Evolutionary conservation across 2,113 vertebrate species (phyloP).

Genomic region (Tychaedon coryphoeus): DNA sequence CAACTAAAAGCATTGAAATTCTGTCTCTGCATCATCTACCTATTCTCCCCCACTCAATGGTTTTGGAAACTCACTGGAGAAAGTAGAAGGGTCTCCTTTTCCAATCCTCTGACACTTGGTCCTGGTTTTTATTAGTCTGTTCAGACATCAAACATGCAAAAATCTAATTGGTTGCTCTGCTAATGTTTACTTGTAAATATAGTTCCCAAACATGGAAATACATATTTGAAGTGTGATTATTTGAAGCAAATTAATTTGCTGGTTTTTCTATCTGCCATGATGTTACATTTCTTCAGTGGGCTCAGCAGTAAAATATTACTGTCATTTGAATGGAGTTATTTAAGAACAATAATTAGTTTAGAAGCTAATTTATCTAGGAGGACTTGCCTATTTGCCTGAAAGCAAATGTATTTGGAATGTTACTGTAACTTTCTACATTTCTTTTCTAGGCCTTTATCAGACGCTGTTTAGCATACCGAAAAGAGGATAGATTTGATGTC

Average conservation of each 20-base stretch:
- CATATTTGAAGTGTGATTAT: not conserved
- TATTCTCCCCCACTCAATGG: not conserved
- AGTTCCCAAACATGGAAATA: not conserved
- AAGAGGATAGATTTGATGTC: conserved; percentile 95
- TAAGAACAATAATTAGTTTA: not conserved
- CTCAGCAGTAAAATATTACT: not conserved
- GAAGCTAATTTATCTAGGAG: not conserved
- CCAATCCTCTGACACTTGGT: not conserved
- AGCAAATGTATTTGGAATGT: not conserved
- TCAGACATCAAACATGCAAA: not conserved
- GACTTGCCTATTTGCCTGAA: not conserved
- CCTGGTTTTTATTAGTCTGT: not conserved
- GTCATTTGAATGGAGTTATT: not conserved
- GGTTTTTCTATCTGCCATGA: not conserved
- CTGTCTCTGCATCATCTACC: not conserved
- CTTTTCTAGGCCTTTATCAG: conserved; percentile 90
- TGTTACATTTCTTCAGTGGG: not conserved
- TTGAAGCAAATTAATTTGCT: not conserved
- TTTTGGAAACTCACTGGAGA: not conserved
- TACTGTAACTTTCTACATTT: not conserved
- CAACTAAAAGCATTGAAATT: not conserved
- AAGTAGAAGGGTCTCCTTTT: not conserved
- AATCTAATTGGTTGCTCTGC: not conserved
- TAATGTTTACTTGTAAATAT: not conserved
- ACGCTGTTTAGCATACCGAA: conserved; percentile 96